These are phyloP conservation scores for Luperina testacea DNA, from an alignment of 2,888 invertebrate genomes.

Conservation along the genomic window DNA sequence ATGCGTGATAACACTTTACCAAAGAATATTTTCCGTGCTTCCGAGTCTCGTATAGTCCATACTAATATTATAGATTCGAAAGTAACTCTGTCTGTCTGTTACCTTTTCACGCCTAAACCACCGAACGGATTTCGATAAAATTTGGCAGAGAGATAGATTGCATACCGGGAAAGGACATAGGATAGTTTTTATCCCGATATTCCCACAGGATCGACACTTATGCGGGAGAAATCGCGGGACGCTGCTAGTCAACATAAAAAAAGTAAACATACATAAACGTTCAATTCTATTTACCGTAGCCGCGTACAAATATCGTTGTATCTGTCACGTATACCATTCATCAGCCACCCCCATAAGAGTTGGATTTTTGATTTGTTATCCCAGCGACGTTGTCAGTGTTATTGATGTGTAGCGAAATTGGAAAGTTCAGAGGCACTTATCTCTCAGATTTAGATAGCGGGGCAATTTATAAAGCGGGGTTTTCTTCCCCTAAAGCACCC, in stretches of 20 bases:
- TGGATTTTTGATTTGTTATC: slow-evolving; percentile 88
- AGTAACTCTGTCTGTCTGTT: no score
- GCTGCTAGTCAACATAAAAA: slow-evolving; percentile 13
- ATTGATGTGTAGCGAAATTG: slow-evolving; percentile 90
- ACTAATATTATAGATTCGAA: no score
- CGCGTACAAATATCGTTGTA: slow-evolving; percentile 61
- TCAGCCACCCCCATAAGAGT: slow-evolving; percentile 76
- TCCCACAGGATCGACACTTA: no score
- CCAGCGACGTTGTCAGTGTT: slow-evolving; percentile 85
- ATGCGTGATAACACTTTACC: slow-evolving; percentile 20
- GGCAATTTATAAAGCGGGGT: slow-evolving; percentile 89
- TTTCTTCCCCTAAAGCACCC: slow-evolving; percentile 85
- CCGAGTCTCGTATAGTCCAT: slow-evolving; percentile 24
- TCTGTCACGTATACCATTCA: slow-evolving; percentile 69
- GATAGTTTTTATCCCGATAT: no score
- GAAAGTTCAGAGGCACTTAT: slow-evolving; percentile 89
- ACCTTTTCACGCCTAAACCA: no score
- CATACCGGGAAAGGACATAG: no score
- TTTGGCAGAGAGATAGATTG: no score
- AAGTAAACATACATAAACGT: slow-evolving; percentile 34
- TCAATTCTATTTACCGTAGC: slow-evolving; percentile 54
- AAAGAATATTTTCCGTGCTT: slow-evolving; percentile 16
- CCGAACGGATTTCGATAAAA: no score
- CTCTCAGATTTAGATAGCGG: slow-evolving; percentile 89
- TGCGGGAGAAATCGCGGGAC: no score